Percentiles rank a stretch among this genome's conserved stretches.
phyloP scores from a whole-genome alignment of 1,140 invertebrate genomes.

The Drosophila nasuta region DNA sequence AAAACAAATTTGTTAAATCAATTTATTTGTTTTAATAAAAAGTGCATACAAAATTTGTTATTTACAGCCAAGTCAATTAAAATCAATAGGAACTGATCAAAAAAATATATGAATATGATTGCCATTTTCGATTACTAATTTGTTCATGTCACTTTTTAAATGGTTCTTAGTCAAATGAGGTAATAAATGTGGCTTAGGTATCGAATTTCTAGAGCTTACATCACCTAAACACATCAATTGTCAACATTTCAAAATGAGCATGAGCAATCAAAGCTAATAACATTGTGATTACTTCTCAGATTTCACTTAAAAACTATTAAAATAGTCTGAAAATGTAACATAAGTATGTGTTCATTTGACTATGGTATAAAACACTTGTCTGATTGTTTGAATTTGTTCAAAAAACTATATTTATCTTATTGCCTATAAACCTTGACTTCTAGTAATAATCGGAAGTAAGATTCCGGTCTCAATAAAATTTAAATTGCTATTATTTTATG shows the following conservation, averaged over 20 bases:
- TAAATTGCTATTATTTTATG: no score
- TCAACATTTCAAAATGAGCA: background rate
- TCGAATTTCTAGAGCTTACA: conserved; percentile 3
- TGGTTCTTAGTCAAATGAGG: background rate
- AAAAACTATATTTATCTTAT: no score
- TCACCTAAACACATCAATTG: background rate
- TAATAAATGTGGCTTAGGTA: background rate
- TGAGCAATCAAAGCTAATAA: background rate
- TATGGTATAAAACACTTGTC: no score
- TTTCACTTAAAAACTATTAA: background rate
- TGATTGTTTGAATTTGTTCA: no score
- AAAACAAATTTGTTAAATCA: background rate
- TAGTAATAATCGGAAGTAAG: no score
- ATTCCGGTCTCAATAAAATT: no score
- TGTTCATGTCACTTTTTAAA: no score
- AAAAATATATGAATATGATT: background rate
- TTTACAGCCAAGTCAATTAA: background rate
- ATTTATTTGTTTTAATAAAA: conserved; percentile 1
- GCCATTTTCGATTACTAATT: no score
- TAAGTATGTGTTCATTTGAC: no score
- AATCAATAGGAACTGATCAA: background rate
- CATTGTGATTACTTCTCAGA: background rate
- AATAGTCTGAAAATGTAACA: no score
- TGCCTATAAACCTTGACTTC: no score
- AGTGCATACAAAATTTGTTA: background rate